Percentiles rank a stretch among this genome's conserved stretches.
Evolutionary conservation across 2,888 invertebrate genomes (phyloP).

Genomic region (Neoitamus cyanurus): DNA sequence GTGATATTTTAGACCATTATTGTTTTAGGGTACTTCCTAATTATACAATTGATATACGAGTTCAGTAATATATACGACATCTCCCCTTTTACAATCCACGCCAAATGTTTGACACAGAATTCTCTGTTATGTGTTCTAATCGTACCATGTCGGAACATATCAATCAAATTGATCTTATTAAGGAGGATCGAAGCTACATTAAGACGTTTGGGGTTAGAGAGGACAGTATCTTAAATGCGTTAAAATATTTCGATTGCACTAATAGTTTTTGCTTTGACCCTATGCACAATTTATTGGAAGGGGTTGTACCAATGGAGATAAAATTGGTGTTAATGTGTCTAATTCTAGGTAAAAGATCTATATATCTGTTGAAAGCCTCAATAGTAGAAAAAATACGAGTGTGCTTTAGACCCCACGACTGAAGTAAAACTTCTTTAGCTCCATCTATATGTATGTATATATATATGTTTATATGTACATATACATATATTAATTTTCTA

Average conservation of each 20-base stretch:
- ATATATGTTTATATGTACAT: no score
- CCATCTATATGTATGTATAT: no score
- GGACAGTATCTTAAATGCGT: background rate
- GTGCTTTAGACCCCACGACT: no score
- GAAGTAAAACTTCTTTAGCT: no score
- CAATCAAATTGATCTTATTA: background rate
- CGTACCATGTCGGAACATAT: background rate
- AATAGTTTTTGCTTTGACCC: constrained; percentile 12
- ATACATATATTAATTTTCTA: no score
- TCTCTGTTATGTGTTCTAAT: background rate
- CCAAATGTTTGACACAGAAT: background rate
- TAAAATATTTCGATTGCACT: background rate
- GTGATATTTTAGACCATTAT: no score
- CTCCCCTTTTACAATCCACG: no score
- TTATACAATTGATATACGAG: no score
- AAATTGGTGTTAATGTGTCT: constrained; percentile 2
- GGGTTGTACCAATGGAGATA: constrained; percentile 34
- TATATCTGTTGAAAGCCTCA: background rate
- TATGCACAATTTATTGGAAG: constrained; percentile 13
- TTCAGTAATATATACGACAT: no score
- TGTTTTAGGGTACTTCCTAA: no score
- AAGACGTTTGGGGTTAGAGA: background rate
- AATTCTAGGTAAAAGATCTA: background rate
- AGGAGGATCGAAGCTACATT: background rate
- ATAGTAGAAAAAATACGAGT: no score